phyloP scores from a whole-genome alignment of 2,797 vertebrate species.

The Acridotheres tristis region DNA sequence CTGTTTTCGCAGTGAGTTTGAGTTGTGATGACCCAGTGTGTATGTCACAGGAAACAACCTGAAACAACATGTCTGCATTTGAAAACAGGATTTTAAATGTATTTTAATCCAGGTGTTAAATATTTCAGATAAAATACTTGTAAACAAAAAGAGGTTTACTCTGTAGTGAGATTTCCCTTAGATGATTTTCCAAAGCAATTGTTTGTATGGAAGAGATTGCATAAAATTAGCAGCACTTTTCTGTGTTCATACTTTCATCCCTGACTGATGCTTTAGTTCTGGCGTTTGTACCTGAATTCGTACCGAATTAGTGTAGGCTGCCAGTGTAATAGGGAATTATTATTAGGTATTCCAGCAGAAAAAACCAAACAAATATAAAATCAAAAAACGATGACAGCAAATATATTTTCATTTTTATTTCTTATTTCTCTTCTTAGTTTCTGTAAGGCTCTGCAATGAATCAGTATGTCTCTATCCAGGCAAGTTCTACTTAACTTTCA shows the following conservation, averaged over 20 bases:
- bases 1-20: background rate
- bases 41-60: background rate
- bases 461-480: background rate
- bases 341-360: background rate
- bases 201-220: background rate
- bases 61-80: background rate
- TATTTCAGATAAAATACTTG: background rate
- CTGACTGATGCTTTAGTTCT: background rate
- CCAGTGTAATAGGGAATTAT: background rate
- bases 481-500: background rate
- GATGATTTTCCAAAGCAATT: background rate
- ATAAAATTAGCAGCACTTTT: background rate
- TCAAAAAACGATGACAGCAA: fast-evolving
- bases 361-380: background rate
- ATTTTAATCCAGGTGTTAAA: background rate
- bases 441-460: background rate
- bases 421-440: background rate
- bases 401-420: background rate
- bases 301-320: background rate
- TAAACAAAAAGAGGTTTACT: background rate
- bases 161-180: background rate
- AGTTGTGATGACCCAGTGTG: background rate
- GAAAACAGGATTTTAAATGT: background rate
- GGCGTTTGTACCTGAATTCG: background rate
- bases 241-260: background rate